These are phyloP conservation scores for Sinonovacula constricta DNA, from an alignment of 1,140 invertebrate genomes.

Conservation along the genomic window DNA sequence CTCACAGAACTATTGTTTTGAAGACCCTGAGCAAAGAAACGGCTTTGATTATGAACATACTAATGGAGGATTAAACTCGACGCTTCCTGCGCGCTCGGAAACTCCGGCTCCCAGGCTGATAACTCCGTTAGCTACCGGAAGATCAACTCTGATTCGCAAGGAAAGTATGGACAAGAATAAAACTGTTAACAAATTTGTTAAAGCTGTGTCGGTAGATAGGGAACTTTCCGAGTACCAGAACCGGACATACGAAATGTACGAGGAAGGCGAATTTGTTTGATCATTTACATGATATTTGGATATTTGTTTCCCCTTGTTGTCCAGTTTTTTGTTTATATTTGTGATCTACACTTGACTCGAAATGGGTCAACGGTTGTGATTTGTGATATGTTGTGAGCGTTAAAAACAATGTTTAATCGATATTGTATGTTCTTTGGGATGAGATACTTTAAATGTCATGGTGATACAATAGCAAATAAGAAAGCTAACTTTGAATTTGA, in stretches of 20 bases:
- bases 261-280: constrained; percentile 49
- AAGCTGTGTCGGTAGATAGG: constrained; percentile 29
- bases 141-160: constrained; percentile 59
- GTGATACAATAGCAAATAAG: no score
- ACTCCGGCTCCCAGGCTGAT: constrained; percentile 66
- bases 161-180: constrained; percentile 45
- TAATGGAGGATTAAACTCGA: constrained; percentile 44
- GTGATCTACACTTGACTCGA: no score
- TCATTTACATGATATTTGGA: no score
- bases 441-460: no score
- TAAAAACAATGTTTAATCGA: no score
- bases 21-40: constrained; percentile 50
- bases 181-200: constrained; percentile 26
- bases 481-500: no score
- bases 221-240: constrained; percentile 14
- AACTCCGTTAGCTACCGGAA: constrained; percentile 70
- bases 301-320: no score
- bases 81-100: constrained; percentile 55
- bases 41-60: constrained; percentile 50
- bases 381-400: no score
- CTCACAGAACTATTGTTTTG: constrained; percentile 22
- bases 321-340: no score
- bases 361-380: no score
- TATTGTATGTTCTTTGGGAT: no score
- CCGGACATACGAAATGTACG: constrained; percentile 25